Base-by-base conservation (phyloP, 2,888 invertebrate species). In the Stenchaetothrips biformis region DNA sequence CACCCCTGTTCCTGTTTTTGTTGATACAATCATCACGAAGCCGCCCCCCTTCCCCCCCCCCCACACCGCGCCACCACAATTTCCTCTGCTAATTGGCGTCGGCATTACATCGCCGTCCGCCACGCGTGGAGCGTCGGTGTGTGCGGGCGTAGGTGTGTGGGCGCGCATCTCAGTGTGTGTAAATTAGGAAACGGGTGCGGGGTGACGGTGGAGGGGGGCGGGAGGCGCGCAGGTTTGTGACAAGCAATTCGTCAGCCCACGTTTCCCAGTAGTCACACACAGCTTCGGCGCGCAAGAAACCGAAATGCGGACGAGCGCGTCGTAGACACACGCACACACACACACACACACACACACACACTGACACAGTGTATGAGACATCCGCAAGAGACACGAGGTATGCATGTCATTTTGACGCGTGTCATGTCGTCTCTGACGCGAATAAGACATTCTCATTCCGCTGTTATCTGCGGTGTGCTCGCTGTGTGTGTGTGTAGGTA, bases 401-500 rank as follows among this genome's bases (percentile, higher is more conserved):
- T 37, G 37, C 37, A 59, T 18, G 18, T 16, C 18, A 13, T 59
- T 59, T 59, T 59, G 59, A 59, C 59, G 59, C 18, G 16, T 37
- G 37, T 37, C 37, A 37, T 37, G 37, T 37, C 53, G 13, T 53
- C 53, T 21, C 21, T 67, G 67, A 67, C 67, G 25, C 21, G 21
- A 67, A 37, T 37, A 67, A 67, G 67, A 67, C 67, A 67, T 67
- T 67, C 67, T 67, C 67, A 67, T 67, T 67, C 21, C 67, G 67
- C 67, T 21, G 67, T 67, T 67, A 67, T 21, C 67, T 67, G 67
- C 37, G 21, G 21, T 67, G 37, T 6, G 67, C 67, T 67, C 21
- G 21, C 67, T 59, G 59, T 13, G 59, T 13, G 59, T 59, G 16
- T 13, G 59, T 59, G 59, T 59, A 6, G 7, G 16, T 9, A 16